These are phyloP conservation scores for Typhlichthys subterraneus DNA, from an alignment of 2,797 vertebrate genomes.

Conservation along the genomic window DNA sequence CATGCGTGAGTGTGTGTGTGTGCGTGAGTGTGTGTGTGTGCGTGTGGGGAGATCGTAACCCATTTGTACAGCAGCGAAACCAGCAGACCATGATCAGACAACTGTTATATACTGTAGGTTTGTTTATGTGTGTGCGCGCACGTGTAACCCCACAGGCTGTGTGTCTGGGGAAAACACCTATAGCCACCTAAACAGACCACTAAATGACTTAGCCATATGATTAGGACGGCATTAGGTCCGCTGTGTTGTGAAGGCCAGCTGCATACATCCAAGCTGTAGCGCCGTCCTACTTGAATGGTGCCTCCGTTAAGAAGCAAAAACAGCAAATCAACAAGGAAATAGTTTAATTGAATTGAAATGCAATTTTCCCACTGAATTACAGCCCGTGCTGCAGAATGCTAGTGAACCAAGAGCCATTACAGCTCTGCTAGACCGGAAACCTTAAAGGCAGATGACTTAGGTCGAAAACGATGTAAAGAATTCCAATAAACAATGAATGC, in stretches of 20 bases:
- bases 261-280: too few relatives aligned
- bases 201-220: too few relatives aligned
- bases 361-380: background rate
- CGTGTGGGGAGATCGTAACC: conserved; percentile 7
- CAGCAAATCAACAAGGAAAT: background rate
- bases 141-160: background rate
- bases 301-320: background rate
- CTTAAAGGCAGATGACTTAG: conserved; percentile 2
- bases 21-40: background rate
- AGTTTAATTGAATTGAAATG: background rate
- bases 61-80: conserved; percentile 30
- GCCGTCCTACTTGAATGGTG: background rate
- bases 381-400: background rate
- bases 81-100: background rate
- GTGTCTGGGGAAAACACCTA: too few relatives aligned
- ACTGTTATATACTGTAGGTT: too few relatives aligned
- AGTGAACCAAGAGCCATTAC: background rate
- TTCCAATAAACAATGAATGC: background rate
- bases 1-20: background rate
- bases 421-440: too few relatives aligned
- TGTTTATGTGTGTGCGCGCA: background rate
- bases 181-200: too few relatives aligned
- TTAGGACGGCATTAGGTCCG: too few relatives aligned
- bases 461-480: background rate
- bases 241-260: too few relatives aligned